Base-by-base conservation (phyloP, 2,797 vertebrate genomes). In the Sebastes oblongus region DNA sequence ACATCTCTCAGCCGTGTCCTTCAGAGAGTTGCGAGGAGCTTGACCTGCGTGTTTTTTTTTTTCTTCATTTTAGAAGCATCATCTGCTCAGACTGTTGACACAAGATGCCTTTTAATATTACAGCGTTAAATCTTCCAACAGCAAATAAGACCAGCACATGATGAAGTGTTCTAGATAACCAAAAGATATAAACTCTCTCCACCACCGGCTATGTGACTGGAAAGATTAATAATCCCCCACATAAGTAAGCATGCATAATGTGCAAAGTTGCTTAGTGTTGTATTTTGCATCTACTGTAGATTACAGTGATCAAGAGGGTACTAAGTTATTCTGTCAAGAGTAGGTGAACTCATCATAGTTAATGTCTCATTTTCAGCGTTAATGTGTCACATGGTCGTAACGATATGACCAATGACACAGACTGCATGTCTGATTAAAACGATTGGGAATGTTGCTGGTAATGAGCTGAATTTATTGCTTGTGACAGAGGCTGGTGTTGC, bases 1-100 rank as follows among this genome's bases (percentile, higher is more conserved):
- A 86, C 59, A 72, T 42, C 32, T 77, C 72, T 83, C 75, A 46
- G 36, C 72, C 29, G 64, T 24, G 59, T 66, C 84, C 74, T 89
- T 88, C 81, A 55, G 29, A n/a, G 59, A 75, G 6, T 66, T 73
- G 77, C 60, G 11, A 77, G 30, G 25, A 62, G 30, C 6, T 64
- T 72, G 55, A 71, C 36, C 42, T 55, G 20, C n/a, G 58, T 39
- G 58, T 73, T 88, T 85, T 42, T 42, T 6, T 39, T 39, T 2
- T 16, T 42, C 14, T 88, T 83, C 46, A 84, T 86, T 65, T 83
- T 61, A 69, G 24, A 74, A 34, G 60, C 66, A 42, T 58, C 20
- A 69, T 80, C 76, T 71, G 27, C 59, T 61, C 32, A 73, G 22
- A 71, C 8, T 34, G 32, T 56, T 55, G 72, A 71, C 36, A 59